Base-by-base conservation (phyloP, 2,797 vertebrate genomes). In the Acanthiza pusilla region DNA sequence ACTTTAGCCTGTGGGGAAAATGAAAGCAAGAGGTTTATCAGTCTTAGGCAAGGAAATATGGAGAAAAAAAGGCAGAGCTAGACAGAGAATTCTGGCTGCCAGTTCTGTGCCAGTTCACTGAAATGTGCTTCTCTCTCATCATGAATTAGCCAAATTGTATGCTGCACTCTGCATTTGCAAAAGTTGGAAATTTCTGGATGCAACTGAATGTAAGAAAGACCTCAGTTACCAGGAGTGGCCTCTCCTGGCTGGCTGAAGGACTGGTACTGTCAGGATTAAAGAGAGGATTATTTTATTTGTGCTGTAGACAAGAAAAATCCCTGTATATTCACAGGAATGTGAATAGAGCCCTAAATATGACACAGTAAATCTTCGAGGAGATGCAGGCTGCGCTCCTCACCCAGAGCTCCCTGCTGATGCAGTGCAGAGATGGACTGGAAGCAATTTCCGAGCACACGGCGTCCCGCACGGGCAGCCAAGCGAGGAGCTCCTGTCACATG, bases 351-450 rank as follows among this genome's bases (percentile, higher is more conserved):
- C 66, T 66, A 81, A 82, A 78, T 79, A 51, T 20, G 51, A 67
- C 82, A 43, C 0, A 62, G 85, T 30, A 87, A 92, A 93, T 58
- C 70, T 55, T 47, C 9, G 67, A 85, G 88, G 86, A 85, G 96
- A 61, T 66, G 88, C 71, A 80, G 92, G 73, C 74, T 93, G 6
- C 7, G 6, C 67, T 84, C 36, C 76, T 75, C 83, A 90, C 71
- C 40, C 88, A 8, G 79, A 88, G 91, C 91, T 91, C 74, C 91
- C 82, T 70, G 77, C 91, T 93, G 91, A 89, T 77, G 79, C 14
- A 48, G 11, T 50, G 95, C 83, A 91, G 93, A 85, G 91, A 72
- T 42, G 78, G 26, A 14, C 53, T 32, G 72, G 76, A 91, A 85
- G 83, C 82, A 85, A 76, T 82, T 94, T 51, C 81, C 3, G 66